Evolutionary conservation across 2,113 vertebrate genomes (phyloP).

Genomic region (Hemicordylus capensis): DNA sequence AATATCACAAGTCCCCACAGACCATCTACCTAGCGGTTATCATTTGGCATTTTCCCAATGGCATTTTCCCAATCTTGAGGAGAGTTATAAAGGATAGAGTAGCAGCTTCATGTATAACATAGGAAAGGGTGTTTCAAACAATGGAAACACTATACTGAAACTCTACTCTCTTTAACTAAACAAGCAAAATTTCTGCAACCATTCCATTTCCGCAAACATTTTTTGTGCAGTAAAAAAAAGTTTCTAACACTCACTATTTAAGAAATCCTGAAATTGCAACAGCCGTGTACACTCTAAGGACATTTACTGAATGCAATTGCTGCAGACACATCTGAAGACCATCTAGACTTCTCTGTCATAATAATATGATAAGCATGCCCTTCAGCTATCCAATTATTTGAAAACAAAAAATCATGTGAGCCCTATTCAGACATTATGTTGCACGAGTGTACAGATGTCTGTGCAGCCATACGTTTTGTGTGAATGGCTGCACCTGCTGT

Average conservation of each 20-base stretch:
- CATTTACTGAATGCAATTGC: not conserved
- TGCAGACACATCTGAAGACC: not conserved
- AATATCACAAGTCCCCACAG: conserved; percentile 10
- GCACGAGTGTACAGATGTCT: no score
- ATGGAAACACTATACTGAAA: not conserved
- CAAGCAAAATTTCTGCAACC: not conserved
- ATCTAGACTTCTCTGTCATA: not conserved
- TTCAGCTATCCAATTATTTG: not conserved
- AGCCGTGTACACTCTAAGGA: not conserved
- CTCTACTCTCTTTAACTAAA: not conserved
- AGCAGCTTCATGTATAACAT: not conserved
- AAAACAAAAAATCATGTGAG: not conserved
- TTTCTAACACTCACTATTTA: not conserved
- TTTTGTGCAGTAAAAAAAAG: not conserved
- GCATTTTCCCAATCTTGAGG: not conserved
- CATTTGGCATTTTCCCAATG: not conserved
- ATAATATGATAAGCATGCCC: not conserved
- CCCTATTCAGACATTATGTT: no score
- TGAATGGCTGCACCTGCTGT: no score
- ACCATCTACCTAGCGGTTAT: conserved; percentile 1
- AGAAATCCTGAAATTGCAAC: not conserved
- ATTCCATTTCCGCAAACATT: not conserved
- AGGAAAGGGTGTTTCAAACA: accelerated
- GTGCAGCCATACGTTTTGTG: no score
- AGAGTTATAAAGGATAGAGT: not conserved